Percentiles rank a stretch among this genome's conserved stretches.
Conservation (phyloP, 2,888 invertebrate genomes). For the Pseudanteris insignis region DNA sequence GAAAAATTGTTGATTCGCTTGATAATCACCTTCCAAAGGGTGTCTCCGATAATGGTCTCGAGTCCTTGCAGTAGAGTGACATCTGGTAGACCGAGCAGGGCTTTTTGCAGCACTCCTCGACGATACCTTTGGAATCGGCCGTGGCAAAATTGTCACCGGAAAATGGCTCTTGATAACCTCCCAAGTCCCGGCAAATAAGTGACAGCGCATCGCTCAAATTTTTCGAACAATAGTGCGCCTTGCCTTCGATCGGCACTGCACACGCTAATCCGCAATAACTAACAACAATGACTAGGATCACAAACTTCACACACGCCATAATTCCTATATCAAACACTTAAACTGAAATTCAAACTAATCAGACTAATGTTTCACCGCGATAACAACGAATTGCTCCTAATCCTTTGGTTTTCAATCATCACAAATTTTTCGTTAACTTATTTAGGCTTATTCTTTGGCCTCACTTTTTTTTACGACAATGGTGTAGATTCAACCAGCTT, state of each 20-base stretch:
- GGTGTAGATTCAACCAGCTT: too few relatives aligned
- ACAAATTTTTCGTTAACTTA: slow-evolving; percentile 6
- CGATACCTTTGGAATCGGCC: slow-evolving; percentile 52
- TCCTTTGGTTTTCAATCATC: slow-evolving; percentile 15
- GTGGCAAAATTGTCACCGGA: slow-evolving; percentile 48
- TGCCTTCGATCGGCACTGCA: slow-evolving; percentile 24
- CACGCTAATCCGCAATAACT: slow-evolving; percentile 9
- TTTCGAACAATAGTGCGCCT: slow-evolving; percentile 53
- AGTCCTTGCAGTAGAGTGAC: slow-evolving; percentile 60
- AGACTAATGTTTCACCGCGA: slow-evolving; percentile 15
- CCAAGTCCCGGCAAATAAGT: slow-evolving; percentile 56
- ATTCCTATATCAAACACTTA: background rate
- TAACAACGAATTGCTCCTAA: slow-evolving; percentile 18
- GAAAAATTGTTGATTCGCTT: background rate
- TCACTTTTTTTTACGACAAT: too few relatives aligned
- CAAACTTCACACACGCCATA: slow-evolving; percentile 32
- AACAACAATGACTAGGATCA: slow-evolving; percentile 28
- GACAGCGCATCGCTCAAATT: slow-evolving; percentile 58
- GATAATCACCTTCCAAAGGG: slow-evolving; percentile 29
- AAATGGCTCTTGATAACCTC: slow-evolving; percentile 60
- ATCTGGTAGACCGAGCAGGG: slow-evolving; percentile 56
- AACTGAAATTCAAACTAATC: slow-evolving; percentile 15
- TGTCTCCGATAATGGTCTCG: slow-evolving; percentile 28
- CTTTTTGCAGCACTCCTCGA: slow-evolving; percentile 61
- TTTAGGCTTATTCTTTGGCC: slow-evolving; percentile 6